Conservation (phyloP, 2,888 invertebrate species). For the Lithophane semibrunnea region DNA sequence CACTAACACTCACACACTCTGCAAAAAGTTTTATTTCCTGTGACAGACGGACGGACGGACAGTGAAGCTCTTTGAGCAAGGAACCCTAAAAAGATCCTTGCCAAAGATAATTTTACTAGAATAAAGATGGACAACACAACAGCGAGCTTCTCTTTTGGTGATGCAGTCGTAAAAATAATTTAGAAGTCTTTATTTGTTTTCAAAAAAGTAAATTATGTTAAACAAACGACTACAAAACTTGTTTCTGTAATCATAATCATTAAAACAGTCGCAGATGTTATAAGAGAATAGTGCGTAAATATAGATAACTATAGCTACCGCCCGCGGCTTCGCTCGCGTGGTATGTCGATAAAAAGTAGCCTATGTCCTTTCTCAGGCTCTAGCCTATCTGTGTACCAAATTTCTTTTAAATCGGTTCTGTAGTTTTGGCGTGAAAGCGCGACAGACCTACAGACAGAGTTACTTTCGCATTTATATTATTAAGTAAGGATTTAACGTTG, state of each 20-base stretch:
- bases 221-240: constrained; percentile 6
- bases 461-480: too few relatives aligned
- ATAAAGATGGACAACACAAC: background rate
- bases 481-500: background rate
- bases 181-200: constrained; percentile 1
- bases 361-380: too few relatives aligned
- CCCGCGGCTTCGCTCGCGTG: too few relatives aligned
- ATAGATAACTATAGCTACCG: too few relatives aligned
- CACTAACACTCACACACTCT: background rate
- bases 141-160: background rate
- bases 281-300: constrained; percentile 6
- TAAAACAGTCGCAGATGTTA: background rate
- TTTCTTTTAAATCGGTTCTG: too few relatives aligned
- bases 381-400: too few relatives aligned
- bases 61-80: background rate
- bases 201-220: constrained; percentile 1
- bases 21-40: background rate
- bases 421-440: too few relatives aligned
- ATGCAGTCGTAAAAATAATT: background rate
- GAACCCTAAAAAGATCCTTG: background rate
- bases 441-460: too few relatives aligned
- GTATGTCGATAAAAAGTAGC: too few relatives aligned
- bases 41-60: background rate
- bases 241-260: constrained; percentile 16
- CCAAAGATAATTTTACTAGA: background rate